These are phyloP conservation scores for Gymnothorax javanicus DNA, from an alignment of 2,797 vertebrate genomes.

Conservation along the genomic window DNA sequence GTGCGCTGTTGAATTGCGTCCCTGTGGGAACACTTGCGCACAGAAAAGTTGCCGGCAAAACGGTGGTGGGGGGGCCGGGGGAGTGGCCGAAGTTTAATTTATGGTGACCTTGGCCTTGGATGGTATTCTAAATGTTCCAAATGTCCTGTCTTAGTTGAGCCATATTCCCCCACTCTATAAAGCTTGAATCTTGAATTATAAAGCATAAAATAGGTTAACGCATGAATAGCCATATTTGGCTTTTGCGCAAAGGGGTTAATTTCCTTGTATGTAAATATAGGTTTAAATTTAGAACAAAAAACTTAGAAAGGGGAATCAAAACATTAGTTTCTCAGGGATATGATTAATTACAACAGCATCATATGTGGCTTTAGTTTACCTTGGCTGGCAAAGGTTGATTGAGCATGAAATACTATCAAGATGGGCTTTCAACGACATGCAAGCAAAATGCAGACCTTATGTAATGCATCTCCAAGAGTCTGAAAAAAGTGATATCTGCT, in stretches of 20 bases:
- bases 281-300: background rate
- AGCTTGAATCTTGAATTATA: too few relatives aligned
- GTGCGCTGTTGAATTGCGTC: too few relatives aligned
- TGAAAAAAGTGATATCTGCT: background rate
- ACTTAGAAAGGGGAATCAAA: background rate
- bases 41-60: too few relatives aligned
- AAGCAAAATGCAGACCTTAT: background rate
- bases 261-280: background rate
- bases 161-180: too few relatives aligned
- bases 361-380: conserved; percentile 9
- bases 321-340: conserved; percentile 15
- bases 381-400: conserved; percentile 20
- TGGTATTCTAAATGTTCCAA: too few relatives aligned
- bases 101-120: too few relatives aligned
- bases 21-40: too few relatives aligned
- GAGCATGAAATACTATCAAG: conserved; percentile 19
- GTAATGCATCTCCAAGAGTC: background rate
- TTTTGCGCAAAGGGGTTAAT: background rate
- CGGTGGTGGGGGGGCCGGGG: too few relatives aligned
- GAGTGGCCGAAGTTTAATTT: too few relatives aligned
- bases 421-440: background rate
- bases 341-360: conserved; percentile 11
- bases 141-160: too few relatives aligned
- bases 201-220: too few relatives aligned
- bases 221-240: too few relatives aligned